Percentiles rank a stretch among this genome's conserved stretches.
Evolutionary conservation across 2,888 invertebrate genomes (phyloP).

Genomic region (Lasioglossum calceatum): DNA sequence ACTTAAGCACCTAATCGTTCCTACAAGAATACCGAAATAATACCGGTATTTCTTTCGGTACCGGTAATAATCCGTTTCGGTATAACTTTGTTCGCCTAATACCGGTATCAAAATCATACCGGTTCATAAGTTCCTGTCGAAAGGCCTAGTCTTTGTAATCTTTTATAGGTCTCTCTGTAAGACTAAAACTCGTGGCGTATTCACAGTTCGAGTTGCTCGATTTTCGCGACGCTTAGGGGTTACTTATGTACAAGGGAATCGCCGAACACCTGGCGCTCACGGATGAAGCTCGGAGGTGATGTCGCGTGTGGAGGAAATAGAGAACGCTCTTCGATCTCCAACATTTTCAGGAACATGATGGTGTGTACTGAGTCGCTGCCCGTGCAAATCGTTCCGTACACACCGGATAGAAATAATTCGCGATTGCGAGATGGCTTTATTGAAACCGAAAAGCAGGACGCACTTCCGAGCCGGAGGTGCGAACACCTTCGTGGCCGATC

Average conservation of each 20-base stretch:
- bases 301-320: neutral
- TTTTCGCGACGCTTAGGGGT: neutral
- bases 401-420: neutral
- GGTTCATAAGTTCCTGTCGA: neutral
- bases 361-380: neutral
- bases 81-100: neutral
- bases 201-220: neutral
- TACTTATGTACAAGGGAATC: neutral
- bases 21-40: neutral
- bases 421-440: neutral
- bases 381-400: neutral
- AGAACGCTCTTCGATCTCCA: neutral
- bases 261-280: neutral
- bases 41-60: too few species aligned
- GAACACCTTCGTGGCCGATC: neutral
- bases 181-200: neutral
- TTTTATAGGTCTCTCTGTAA: neutral
- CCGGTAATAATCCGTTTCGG: neutral
- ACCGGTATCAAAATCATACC: neutral
- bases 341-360: neutral
- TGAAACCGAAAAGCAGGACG: neutral
- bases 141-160: neutral
- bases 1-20: neutral
- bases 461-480: conserved; percentile 8
- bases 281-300: neutral